phyloP scores from a whole-genome alignment of 2,888 invertebrate genomes.

The Polietes domitor region DNA sequence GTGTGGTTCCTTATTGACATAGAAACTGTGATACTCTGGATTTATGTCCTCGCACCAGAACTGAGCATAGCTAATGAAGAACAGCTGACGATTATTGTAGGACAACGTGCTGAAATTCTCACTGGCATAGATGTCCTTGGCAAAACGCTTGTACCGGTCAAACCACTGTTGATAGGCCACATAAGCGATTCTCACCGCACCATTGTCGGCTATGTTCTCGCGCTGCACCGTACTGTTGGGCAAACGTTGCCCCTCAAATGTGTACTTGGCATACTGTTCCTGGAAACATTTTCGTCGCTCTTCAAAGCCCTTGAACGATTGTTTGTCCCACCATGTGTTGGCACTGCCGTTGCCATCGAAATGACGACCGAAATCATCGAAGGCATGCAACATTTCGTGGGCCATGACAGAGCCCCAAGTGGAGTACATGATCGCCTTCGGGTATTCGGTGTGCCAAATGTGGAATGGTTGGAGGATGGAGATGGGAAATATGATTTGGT shows the following conservation, averaged over 20 bases:
- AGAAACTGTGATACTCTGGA: conserved; percentile 64
- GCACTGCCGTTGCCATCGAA: conserved; percentile 73
- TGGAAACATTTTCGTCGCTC: conserved; percentile 75
- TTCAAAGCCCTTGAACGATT: conserved; percentile 73
- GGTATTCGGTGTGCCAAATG: conserved; percentile 75
- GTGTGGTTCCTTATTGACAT: conserved; percentile 68
- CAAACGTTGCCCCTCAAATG: conserved; percentile 60
- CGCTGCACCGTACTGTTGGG: conserved; percentile 70
- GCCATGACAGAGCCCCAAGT: conserved; percentile 76
- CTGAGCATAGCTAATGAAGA: conserved; percentile 77
- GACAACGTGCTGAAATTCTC: conserved; percentile 72
- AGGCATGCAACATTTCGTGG: conserved; percentile 78
- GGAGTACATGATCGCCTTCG: conserved; percentile 74
- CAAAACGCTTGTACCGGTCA: conserved; percentile 59
- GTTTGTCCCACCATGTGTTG: conserved; percentile 75
- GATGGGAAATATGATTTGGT: conserved; percentile 75
- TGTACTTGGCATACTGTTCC: conserved; percentile 75
- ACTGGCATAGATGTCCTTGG: conserved; percentile 62
- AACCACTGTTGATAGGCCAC: conserved; percentile 76
- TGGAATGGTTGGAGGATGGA: conserved; percentile 75
- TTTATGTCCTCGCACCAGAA: conserved; percentile 76
- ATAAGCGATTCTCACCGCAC: conserved; percentile 76
- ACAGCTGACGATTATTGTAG: conserved; percentile 73
- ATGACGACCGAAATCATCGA: conserved; percentile 75
- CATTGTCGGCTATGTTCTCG: conserved; percentile 79